Base-by-base conservation (phyloP, 2,888 invertebrate species). In the Cephus pulcher region DNA sequence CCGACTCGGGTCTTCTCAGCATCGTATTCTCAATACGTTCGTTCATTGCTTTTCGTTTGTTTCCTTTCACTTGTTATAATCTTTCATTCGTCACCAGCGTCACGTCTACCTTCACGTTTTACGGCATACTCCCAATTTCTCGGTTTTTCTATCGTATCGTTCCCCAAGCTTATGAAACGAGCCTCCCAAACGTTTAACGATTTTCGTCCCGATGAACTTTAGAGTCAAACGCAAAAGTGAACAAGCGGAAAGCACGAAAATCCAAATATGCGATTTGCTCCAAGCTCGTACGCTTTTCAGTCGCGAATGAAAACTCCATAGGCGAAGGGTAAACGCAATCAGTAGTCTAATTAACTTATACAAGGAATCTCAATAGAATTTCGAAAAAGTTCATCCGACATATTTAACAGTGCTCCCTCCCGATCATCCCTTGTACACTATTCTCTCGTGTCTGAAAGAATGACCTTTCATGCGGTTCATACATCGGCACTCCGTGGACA, bases 1-100 rank as follows among this genome's bases (percentile, higher is more conserved):
- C 87, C 85, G 84, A 88, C 87, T 89, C 86, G 86, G 85, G 86
- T 87, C 85, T 87, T 86, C 74, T 30, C 12, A 56, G 56, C 56
- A 23, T 56, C 23, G 56, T 56, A 71, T 33, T 30, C 4, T 71
- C 12, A 32, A 71, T 34, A 34, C 71, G 71, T 23, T 71, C 32
- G 32, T 23, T 32, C 71, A 34, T 71, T 23, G 9, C 12, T 71
- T 34, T 32, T 11, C 32, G 11, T 56, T 56, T 23, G 0, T 56
- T 56, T 40, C 1, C 40, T 6, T 40, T 40, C 40, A 40, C 15
- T 40, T 23, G 15, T 40, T 6, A 40, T 1, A 23, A 56, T 23
- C 23, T 56, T 56, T 56, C 56, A 56, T 56, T 56, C 56, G 1
- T 56, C 23, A 56, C 23, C 9, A 23, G 1, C 9, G 23, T 9